Evolutionary conservation across 2,113 vertebrate species (phyloP).

Genomic region (Sebastes schlegelii): DNA sequence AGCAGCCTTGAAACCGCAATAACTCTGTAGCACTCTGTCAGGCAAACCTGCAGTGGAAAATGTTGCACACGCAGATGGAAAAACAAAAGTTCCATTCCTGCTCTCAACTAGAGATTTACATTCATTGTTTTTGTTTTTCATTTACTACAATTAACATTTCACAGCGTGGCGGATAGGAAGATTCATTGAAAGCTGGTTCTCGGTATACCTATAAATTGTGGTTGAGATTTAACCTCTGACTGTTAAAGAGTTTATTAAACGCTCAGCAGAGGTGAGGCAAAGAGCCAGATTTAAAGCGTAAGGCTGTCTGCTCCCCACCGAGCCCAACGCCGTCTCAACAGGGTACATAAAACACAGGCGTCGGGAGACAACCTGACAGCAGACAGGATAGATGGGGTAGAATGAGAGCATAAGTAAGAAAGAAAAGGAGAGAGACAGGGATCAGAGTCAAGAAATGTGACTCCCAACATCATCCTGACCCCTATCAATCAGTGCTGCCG

Average conservation of each 20-base stretch:
- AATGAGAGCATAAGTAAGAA: conserved; percentile 1
- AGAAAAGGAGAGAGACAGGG: conserved; percentile 3
- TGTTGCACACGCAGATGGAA: conserved; percentile 17
- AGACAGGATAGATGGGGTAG: not conserved
- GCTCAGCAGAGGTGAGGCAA: conserved; percentile 53
- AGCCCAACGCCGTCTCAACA: conserved; percentile 15
- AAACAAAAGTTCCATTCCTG: not conserved
- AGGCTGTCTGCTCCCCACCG: conserved; percentile 24
- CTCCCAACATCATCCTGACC: conserved; percentile 61
- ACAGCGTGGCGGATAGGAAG: conserved; percentile 17
- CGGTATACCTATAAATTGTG: conserved; percentile 43
- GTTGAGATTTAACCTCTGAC: conserved; percentile 30
- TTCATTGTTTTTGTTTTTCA: conserved; percentile 46
- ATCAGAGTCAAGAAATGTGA: conserved; percentile 55
- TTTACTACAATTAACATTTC: conserved; percentile 33
- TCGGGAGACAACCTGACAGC: conserved; percentile 33
- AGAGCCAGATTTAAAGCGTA: conserved; percentile 46
- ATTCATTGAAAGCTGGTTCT: conserved; percentile 37
- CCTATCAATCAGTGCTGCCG: conserved; percentile 68
- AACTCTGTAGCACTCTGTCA: not conserved
- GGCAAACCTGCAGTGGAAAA: conserved; percentile 26
- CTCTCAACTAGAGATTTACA: not conserved
- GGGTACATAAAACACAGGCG: conserved; percentile 45
- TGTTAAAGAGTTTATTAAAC: conserved; percentile 71
- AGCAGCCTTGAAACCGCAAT: not conserved